These are phyloP conservation scores for Silurus aristotelis DNA, from an alignment of 2,797 vertebrate species.

Conservation along the genomic window DNA sequence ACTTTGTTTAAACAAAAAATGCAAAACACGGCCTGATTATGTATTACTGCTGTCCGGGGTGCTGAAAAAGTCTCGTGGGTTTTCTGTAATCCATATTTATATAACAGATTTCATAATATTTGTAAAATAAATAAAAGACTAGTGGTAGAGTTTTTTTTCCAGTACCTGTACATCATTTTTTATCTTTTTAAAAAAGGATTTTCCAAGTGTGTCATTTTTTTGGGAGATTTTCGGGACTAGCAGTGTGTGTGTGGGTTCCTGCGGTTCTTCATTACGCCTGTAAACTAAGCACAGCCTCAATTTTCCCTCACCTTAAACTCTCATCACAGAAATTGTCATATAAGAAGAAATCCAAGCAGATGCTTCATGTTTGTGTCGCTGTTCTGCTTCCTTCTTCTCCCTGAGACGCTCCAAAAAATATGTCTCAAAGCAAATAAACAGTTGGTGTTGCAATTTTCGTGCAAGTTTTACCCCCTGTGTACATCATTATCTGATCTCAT, in stretches of 20 bases:
- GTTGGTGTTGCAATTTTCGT: background rate
- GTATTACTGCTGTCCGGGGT: background rate
- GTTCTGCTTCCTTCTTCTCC: background rate
- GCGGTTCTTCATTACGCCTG: constrained; percentile 21
- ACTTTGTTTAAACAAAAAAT: constrained; percentile 33
- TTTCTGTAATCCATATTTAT: constrained; percentile 11
- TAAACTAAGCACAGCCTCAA: constrained; percentile 25
- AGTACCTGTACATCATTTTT: background rate
- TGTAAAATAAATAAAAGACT: background rate
- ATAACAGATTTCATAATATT: background rate
- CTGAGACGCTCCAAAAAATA: background rate
- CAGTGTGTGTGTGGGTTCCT: constrained; percentile 3
- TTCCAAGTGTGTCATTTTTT: background rate
- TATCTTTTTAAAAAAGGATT: background rate
- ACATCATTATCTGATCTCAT: background rate
- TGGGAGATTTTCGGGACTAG: constrained; percentile 5
- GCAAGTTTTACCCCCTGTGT: background rate
- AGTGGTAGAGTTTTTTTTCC: too few relatives aligned
- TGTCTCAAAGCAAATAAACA: constrained; percentile 6
- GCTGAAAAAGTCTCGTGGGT: background rate
- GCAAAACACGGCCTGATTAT: constrained; percentile 23
- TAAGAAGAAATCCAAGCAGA: constrained; percentile 1
- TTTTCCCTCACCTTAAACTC: constrained; percentile 14
- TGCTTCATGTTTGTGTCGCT: background rate
- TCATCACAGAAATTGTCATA: constrained; percentile 4